Conservation (phyloP, 1,140 invertebrate species). For the Heliconius eleuchia region DNA sequence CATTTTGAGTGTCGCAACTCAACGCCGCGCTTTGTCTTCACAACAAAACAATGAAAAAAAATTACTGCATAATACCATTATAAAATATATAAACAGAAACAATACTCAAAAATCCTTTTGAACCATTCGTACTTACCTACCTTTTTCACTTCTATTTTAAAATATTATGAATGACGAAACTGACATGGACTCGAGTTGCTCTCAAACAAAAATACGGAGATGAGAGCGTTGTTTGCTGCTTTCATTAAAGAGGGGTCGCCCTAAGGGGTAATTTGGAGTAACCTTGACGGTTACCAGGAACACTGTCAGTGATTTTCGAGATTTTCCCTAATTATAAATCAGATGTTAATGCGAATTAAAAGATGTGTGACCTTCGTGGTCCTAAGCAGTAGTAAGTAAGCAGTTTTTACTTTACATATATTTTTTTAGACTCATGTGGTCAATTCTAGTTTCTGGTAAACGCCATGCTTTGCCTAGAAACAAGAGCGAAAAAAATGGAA, state of each 20-base stretch:
- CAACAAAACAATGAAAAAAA: no score
- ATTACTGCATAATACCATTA: neutral
- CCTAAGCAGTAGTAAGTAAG: no score
- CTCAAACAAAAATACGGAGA: slow-evolving; percentile 38
- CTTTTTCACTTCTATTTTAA: neutral
- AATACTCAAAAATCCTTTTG: neutral
- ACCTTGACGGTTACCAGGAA: slow-evolving; percentile 17
- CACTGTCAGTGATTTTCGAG: neutral
- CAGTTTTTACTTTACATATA: no score
- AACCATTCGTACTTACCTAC: neutral
- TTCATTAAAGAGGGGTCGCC: slow-evolving; percentile 42
- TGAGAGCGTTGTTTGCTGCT: slow-evolving; percentile 36
- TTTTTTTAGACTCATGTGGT: no score
- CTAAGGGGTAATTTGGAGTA: slow-evolving; percentile 35
- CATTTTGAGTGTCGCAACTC: no score
- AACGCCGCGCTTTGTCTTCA: no score
- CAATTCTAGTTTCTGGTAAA: no score
- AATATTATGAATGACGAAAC: slow-evolving; percentile 29
- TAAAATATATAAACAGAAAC: neutral
- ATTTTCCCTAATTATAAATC: no score
- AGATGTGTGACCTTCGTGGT: no score
- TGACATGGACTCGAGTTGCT: slow-evolving; percentile 25
- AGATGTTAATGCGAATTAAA: no score
- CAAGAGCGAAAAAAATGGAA: no score
- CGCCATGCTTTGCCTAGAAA: no score